These are phyloP conservation scores for Osedax fenrisi DNA, from an alignment of 2,888 invertebrate species.

Conservation along the genomic window DNA sequence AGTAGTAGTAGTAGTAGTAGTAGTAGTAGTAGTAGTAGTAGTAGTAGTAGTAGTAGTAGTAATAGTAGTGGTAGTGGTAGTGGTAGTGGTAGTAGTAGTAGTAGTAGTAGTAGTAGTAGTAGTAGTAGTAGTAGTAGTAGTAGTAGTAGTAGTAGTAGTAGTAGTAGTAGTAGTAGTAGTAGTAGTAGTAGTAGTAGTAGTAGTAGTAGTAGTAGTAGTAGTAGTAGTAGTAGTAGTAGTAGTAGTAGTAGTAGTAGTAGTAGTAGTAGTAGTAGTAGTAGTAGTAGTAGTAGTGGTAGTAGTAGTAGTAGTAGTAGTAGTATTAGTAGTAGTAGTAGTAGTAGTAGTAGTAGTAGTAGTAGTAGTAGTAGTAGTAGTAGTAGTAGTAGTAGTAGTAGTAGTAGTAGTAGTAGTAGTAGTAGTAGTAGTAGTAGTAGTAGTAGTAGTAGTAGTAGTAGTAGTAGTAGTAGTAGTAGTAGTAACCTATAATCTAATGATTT, in stretches of 20 bases:
- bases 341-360: constrained; percentile 17
- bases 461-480: neutral
- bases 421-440: constrained; percentile 16
- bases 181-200: constrained; percentile 16
- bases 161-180: constrained; percentile 19
- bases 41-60: constrained; percentile 10
- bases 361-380: constrained; percentile 19
- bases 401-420: constrained; percentile 17
- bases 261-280: constrained; percentile 13
- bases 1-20: constrained; percentile 4
- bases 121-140: constrained; percentile 15
- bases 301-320: too few relatives aligned
- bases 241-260: constrained; percentile 13
- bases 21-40: constrained; percentile 10
- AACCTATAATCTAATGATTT: too few relatives aligned
- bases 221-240: constrained; percentile 18
- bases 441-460: constrained; percentile 10
- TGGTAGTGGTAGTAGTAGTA: constrained; percentile 9
- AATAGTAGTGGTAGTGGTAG: constrained; percentile 15
- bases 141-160: constrained; percentile 17
- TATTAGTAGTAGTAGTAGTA: constrained; percentile 16
- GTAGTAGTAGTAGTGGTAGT: constrained; percentile 16
- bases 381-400: constrained; percentile 17
- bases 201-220: constrained; percentile 15
- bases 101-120: constrained; percentile 18